A percentile compares a stretch with the other conserved stretches of the same genome.
phyloP scores from a whole-genome alignment of 2,113 vertebrate genomes.

The Phalacrocorax aristotelis region DNA sequence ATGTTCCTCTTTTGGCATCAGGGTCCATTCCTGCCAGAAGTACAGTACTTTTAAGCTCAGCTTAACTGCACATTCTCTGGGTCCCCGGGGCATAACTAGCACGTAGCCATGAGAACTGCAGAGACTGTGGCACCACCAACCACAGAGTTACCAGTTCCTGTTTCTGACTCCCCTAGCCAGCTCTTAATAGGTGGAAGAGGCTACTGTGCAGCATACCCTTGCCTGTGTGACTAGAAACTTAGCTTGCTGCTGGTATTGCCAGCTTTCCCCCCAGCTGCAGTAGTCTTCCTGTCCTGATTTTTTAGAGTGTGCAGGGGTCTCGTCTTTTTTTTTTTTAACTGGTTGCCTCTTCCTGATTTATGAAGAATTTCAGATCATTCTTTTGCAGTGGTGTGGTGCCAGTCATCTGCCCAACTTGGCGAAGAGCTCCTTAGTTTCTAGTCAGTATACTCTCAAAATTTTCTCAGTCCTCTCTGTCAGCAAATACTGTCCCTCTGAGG shows the following conservation, averaged over 20 bases:
- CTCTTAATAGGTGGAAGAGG: background rate
- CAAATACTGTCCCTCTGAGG: background rate
- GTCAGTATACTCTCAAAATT: background rate
- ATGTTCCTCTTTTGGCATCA: background rate
- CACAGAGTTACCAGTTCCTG: background rate
- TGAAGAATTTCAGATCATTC: background rate
- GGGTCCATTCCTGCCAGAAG: background rate
- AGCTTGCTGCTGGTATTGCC: background rate
- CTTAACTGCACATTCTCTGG: background rate
- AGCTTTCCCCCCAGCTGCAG: background rate
- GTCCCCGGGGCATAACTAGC: background rate
- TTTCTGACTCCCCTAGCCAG: background rate
- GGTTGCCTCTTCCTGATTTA: background rate
- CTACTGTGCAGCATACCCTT: background rate
- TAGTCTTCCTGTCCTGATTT: background rate
- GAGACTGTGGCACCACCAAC: background rate
- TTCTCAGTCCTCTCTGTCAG: background rate
- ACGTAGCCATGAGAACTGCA: rapidly evolving
- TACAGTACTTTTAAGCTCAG: background rate
- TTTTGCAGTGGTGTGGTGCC: background rate
- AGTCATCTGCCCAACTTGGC: background rate
- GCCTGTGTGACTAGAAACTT: background rate
- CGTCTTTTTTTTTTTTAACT: background rate
- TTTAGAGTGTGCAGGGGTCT: background rate
- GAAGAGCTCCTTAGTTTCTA: background rate